phyloP scores from a whole-genome alignment of 2,113 vertebrate species.

The Poeciliopsis prolifica region DNA sequence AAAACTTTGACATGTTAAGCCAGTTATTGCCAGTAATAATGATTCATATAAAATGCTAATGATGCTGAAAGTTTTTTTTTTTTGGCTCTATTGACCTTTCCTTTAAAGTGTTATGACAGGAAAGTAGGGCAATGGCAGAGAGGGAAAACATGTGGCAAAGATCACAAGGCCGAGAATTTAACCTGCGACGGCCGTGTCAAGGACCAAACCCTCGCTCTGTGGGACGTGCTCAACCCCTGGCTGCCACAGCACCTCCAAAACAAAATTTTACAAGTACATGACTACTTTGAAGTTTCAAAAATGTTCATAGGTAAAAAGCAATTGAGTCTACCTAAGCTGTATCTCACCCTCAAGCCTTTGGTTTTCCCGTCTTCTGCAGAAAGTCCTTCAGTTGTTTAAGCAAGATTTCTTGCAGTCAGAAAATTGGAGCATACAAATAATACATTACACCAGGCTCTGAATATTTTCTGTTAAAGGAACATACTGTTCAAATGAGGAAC shows the following conservation, averaged over 20 bases:
- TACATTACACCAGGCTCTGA: neutral
- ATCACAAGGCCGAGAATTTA: too few relatives aligned
- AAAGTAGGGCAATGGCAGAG: too few relatives aligned
- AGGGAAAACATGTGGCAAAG: too few relatives aligned
- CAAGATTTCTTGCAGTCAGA: too few relatives aligned
- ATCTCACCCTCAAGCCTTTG: neutral
- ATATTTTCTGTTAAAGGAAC: neutral
- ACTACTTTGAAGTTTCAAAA: neutral
- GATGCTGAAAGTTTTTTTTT: neutral
- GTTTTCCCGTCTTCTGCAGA: neutral
- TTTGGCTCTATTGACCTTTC: too few relatives aligned
- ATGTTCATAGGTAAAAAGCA: neutral
- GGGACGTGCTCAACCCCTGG: too few relatives aligned
- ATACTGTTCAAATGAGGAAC: neutral
- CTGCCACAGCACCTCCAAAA: neutral
- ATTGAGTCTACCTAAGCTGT: neutral
- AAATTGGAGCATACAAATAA: neutral
- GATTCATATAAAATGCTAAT: neutral
- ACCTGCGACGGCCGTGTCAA: too few relatives aligned
- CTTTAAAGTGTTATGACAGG: too few relatives aligned
- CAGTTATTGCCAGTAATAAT: slow-evolving; percentile 18
- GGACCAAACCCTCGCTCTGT: too few relatives aligned
- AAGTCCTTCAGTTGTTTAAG: neutral
- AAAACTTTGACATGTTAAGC: slow-evolving; percentile 3
- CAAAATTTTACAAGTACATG: neutral